Conservation (phyloP, 2,888 invertebrate species). For the Cecidostiba fungosa region DNA sequence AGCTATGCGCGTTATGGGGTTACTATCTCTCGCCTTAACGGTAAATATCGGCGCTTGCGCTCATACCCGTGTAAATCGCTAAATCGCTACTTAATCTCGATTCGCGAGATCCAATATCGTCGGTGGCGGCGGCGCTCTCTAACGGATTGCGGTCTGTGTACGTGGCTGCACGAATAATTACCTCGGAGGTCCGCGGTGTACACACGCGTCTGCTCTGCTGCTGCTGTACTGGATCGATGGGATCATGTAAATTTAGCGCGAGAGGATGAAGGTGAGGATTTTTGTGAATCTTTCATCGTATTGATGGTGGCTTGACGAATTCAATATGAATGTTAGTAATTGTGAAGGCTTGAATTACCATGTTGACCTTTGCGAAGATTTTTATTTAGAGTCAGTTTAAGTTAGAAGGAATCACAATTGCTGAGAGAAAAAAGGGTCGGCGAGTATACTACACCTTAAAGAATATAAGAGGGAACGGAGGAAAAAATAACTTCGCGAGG, state of each 20-base stretch:
- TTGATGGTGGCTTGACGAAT: neutral
- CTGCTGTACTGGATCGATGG: conserved; percentile 15
- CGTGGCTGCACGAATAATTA: conserved; percentile 53
- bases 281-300: neutral
- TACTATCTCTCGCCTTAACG: conserved; percentile 66
- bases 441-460: neutral
- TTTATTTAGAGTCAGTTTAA: no score
- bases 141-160: conserved; percentile 65
- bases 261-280: conserved; percentile 12
- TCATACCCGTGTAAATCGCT: conserved; percentile 70
- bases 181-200: conserved; percentile 13
- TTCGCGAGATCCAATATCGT: conserved; percentile 65
- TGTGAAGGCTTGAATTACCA: no score
- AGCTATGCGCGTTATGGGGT: conserved; percentile 9
- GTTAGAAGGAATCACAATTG: neutral
- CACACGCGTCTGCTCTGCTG: neutral
- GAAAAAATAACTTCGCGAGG: neutral
- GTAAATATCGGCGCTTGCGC: conserved; percentile 65
- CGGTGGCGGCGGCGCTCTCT: conserved; percentile 52
- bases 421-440: neutral
- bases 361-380: no score
- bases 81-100: conserved; percentile 70
- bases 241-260: conserved; percentile 20
- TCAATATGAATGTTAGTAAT: neutral
- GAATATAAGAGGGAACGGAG: neutral